Evolutionary conservation across 2,888 invertebrate species (phyloP).

Genomic region (Gymnocheta viridis): DNA sequence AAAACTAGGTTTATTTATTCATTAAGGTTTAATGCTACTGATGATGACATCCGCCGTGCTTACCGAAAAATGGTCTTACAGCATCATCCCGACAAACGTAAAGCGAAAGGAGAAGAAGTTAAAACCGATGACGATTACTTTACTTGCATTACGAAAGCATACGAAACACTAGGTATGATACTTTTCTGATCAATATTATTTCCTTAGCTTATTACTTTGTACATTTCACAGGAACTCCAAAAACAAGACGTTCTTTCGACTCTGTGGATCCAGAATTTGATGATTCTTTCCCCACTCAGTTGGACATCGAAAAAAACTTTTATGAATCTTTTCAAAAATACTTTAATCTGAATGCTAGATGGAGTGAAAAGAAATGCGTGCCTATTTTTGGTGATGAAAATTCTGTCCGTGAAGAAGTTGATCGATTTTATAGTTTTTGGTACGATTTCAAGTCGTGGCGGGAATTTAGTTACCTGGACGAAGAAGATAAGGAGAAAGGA

Average conservation of each 20-base stretch:
- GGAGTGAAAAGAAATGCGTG: constrained; percentile 94
- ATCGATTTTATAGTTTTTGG: constrained; percentile 98
- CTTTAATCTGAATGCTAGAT: constrained; percentile 91
- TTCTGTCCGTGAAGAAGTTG: constrained; percentile 91
- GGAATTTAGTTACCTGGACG: constrained; percentile 98
- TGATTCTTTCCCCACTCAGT: constrained; percentile 90
- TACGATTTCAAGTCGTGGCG: constrained; percentile 99
- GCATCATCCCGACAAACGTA: constrained; percentile 99
- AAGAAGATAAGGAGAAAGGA: constrained; percentile 99
- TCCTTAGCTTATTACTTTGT: neutral
- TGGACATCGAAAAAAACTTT: constrained; percentile 91
- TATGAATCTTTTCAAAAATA: constrained; percentile 86
- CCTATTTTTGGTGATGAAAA: constrained; percentile 90
- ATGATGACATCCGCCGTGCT: constrained; percentile 96
- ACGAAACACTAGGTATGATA: constrained; percentile 90
- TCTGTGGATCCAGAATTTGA: constrained; percentile 98
- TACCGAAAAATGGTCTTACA: constrained; percentile 94
- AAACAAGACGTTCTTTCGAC: constrained; percentile 94
- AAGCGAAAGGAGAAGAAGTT: constrained; percentile 93
- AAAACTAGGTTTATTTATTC: neutral
- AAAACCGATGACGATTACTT: constrained; percentile 97
- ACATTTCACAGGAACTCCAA: constrained; percentile 85
- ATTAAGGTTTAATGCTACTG: constrained; percentile 90
- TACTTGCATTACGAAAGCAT: constrained; percentile 98
- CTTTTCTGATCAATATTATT: neutral